Base-by-base conservation (phyloP, 2,113 vertebrate species). In the Anolis carolinensis region DNA sequence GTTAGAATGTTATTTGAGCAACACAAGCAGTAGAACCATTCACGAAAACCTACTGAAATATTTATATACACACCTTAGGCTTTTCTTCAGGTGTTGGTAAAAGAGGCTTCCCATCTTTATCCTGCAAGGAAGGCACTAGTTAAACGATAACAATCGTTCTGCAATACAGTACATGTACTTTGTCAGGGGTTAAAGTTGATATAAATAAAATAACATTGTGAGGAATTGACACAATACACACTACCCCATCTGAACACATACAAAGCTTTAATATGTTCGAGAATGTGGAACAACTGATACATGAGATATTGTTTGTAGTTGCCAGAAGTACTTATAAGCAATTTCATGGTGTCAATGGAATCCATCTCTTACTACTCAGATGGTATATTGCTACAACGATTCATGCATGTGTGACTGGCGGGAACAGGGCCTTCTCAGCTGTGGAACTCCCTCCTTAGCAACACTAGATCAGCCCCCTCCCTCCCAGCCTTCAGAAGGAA, bases 61-160 rank as follows among this genome's bases (percentile, higher is more conserved):
- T 30, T 67, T 7, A 25, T 30, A 89, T 67, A 80, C 93, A 94
- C 89, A 97, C 96, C 79, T 92, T 83, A 16, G 90, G 25, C 1
- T 93, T 91, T 86, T 95, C 92, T 88, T 94, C 92, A 11, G 87
- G 70, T 91, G 94, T 92, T 16, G 92, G 84, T 27, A 85, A 79
- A 21, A 96, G 89, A 70, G 93, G 93, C 91, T 96, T 96, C 89
- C 95, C 94, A 86, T 96, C 94, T 92, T 96, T 93, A 92, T 91
- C 95, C 97, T 97, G 63, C 18, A 84, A 14, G 78, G 59, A 18
- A 1, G 30, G 1, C 39, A 34, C 1, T 0, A 5, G 82, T 89
- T 81, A 79, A 30, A 81, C 48, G 30, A 79, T 52, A 81, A 87
- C 4, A 11, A 21, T 23, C 13, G 39, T 44, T 44, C 5, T 44